These are phyloP conservation scores for Caenorhabditis brenneri DNA, from an alignment of 1,140 invertebrate species.

Conservation along the genomic window DNA sequence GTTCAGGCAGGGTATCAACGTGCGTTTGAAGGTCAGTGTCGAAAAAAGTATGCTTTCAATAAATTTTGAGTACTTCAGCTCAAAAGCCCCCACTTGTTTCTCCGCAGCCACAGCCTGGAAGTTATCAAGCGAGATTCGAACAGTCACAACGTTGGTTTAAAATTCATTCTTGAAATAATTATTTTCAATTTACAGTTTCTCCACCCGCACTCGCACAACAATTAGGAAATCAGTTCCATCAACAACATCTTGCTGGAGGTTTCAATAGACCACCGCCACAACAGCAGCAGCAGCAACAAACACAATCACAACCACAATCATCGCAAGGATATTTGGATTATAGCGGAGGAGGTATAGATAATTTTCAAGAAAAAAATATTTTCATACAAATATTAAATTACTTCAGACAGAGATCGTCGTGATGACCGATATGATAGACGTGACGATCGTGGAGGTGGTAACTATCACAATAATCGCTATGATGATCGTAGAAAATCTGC, in stretches of 20 bases:
- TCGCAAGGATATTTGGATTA: conserved; percentile 16
- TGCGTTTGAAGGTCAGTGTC: neutral
- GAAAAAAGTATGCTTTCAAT: no score
- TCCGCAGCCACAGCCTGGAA: neutral
- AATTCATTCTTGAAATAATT: neutral
- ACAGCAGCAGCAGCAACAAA: conserved; percentile 6
- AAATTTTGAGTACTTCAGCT: neutral
- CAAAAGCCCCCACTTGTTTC: neutral
- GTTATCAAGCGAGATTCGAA: conserved; percentile 8
- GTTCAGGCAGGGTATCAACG: neutral
- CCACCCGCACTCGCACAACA: neutral
- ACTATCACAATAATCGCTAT: neutral
- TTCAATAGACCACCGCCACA: neutral
- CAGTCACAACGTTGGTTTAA: neutral
- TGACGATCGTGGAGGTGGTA: neutral
- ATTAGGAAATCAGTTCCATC: neutral
- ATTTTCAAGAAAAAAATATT: neutral
- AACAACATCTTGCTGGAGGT: neutral
- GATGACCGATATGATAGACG: neutral
- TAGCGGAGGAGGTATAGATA: neutral
- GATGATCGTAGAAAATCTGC: neutral
- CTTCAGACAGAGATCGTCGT: neutral
- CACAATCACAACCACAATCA: neutral
- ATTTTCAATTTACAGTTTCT: neutral
- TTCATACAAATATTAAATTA: neutral